Percentiles rank a stretch among this genome's conserved stretches.
These are phyloP conservation scores for Seriola rivoliana DNA, from an alignment of 2,113 vertebrate species.

Conservation along the genomic window DNA sequence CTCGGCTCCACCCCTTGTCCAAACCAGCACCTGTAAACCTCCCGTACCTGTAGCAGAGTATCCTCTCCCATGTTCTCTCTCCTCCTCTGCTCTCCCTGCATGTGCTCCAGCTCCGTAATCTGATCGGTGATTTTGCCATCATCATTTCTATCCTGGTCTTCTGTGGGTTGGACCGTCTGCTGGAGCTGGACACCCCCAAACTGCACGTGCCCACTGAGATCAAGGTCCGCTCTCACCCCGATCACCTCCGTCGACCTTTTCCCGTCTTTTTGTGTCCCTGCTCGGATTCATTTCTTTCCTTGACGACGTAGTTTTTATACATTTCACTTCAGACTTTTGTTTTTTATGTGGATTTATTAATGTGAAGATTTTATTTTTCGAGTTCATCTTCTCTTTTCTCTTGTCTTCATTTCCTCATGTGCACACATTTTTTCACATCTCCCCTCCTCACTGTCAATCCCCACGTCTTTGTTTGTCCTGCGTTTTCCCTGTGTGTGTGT, in stretches of 20 bases:
- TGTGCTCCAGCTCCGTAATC: conserved; percentile 74
- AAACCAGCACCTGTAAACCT: neutral
- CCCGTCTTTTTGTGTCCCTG: neutral
- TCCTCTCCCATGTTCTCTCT: neutral
- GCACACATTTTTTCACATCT: neutral
- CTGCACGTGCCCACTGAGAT: conserved; percentile 94
- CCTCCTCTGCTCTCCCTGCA: conserved; percentile 11
- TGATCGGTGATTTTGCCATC: conserved; percentile 93
- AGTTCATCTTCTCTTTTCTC: conserved; percentile 38
- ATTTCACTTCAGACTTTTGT: neutral
- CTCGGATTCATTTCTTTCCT: neutral
- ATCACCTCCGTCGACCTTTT: neutral
- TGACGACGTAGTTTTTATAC: neutral
- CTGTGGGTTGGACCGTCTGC: conserved; percentile 88
- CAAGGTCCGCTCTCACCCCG: conserved; percentile 85
- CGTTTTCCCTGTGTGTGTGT: neutral
- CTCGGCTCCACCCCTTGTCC: neutral
- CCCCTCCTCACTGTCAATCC: neutral
- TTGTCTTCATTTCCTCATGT: conserved; percentile 29
- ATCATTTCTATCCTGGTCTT: conserved; percentile 94
- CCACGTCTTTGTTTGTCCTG: neutral
- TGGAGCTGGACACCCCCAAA: conserved; percentile 94
- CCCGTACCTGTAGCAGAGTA: neutral
- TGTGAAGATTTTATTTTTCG: conserved; percentile 13
- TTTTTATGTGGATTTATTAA: conserved; percentile 5